Conservation (phyloP, 2,113 vertebrate genomes). For the Elgaria multicarinata region DNA sequence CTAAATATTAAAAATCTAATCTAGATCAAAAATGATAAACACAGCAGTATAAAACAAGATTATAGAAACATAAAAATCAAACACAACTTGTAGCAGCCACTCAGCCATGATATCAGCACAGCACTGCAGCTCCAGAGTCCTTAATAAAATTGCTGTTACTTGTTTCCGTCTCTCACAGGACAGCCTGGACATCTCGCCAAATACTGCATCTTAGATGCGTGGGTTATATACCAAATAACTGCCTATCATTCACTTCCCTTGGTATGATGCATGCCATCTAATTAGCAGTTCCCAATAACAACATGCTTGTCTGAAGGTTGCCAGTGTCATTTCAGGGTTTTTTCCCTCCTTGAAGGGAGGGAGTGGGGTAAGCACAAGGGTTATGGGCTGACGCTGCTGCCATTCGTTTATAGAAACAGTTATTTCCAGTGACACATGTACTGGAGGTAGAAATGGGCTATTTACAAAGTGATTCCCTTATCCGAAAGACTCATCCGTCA, state of each 20-base stretch:
- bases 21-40: neutral
- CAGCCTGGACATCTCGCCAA: slow-evolving; percentile 70
- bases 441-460: slow-evolving; percentile 55
- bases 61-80: slow-evolving; percentile 49
- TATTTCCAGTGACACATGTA: slow-evolving; percentile 44
- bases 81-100: slow-evolving; percentile 79
- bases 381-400: slow-evolving; percentile 40
- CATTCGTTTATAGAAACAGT: slow-evolving; percentile 33
- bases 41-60: neutral
- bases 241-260: slow-evolving; percentile 52
- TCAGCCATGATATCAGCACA: slow-evolving; percentile 74
- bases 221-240: slow-evolving; percentile 30
- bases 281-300: slow-evolving; percentile 70
- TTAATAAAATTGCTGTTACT: slow-evolving; percentile 72
- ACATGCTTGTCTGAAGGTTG: slow-evolving; percentile 59
- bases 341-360: neutral
- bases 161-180: slow-evolving; percentile 70
- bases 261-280: slow-evolving; percentile 36
- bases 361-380: neutral
- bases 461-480: slow-evolving; percentile 66
- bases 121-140: slow-evolving; percentile 73
- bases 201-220: neutral
- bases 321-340: slow-evolving; percentile 43
- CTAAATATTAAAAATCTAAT: slow-evolving; percentile 38
- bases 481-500: slow-evolving; percentile 85